Base-by-base conservation (phyloP, 2,113 vertebrate species). In the Hepsetus odoe region DNA sequence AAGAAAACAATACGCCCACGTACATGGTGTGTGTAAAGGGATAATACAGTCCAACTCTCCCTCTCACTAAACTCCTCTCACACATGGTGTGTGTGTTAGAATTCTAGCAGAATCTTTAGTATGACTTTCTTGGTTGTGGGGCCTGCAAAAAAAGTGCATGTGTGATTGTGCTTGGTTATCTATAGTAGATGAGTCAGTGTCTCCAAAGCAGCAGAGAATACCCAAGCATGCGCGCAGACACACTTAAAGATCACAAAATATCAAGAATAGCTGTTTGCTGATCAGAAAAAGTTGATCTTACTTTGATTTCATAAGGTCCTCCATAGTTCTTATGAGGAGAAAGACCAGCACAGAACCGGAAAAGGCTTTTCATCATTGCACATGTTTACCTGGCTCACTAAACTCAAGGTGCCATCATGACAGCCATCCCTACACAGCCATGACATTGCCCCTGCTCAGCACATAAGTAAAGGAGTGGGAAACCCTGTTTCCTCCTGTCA, bases 401-500 rank as follows among this genome's bases (percentile, higher is more conserved):
- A 51, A 65, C 24, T 46, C 26, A 65, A 66, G 40, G 33, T 10
- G 33, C 55, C 32, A 82, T 42, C 74, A 61, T 35, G 69, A 44
- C 46, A 30, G 10, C 44, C 42, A 49, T 51, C 13, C 9, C 16
- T 68, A 72, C 38, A 62, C 33, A 70, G 69, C 51, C 61, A 72
- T 77, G 74, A 49, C 71, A 68, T 51, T 65, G 84, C 85, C 90
- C 90, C 89, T 91, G 89, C 82, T 83, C 12, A 56, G 71, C 44
- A 51, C 38, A 68, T 84, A 76, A 58, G 81, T 56, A 62, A 72
- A 71, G 76, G 86, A 35, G 0, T 16, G 64, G 90, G 87, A 90
- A 76, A 91, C 91, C 91, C 90, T 67, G 87, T 84, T 85, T 30
- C 55, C n/a, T 30, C 87, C 83, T 90, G 88, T 4, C 38, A 77